Base-by-base conservation (phyloP, 2,888 invertebrate genomes). In the Pyrgus malvae region DNA sequence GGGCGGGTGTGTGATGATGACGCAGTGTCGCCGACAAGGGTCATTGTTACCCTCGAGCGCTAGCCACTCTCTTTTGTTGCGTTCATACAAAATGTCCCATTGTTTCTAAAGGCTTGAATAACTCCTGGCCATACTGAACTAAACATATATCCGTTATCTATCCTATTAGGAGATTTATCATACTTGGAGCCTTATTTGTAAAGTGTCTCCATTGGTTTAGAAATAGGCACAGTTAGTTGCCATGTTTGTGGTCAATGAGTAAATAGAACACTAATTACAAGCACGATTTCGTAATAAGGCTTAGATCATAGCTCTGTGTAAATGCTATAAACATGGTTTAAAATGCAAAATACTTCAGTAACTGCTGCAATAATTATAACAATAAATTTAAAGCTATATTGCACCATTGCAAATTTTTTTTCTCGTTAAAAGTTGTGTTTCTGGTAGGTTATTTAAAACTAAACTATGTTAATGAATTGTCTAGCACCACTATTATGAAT, bases 61-160 rank as follows among this genome's bases (percentile, higher is more conserved):
- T 37, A 44, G 51, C 42, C 44, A 51, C 50, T 50, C 44, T 51
- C 70, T 74, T 76, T 82, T 81, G 74, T 78, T 74, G 71, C 63
- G 60, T 68, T 64, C 59, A 64, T 71, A 70, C 63, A 70, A 70
- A 74, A 71, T 74, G 74, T 67, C 62, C 70, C 69, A 72, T 67
- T 66, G 60, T 66, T 62, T 72, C 69, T 68, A 65, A 67, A 72
- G 35, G 35, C 51, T 51, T 27, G 35, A 51, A 44, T 50, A 53
- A 38, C 44, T 53, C 51, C 37, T 44, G 29, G 37, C 44, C 51
- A 35, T 45, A 51, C 44, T 42, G 27, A 42, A 42, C 17, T n/a
- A 12, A 29, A 14, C 27, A 41, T 51, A 38, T 48, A 44, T 44
- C 33, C 19, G 11, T 33, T 51, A 51, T 49, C 49, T 16, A 23